Evolutionary conservation across 2,888 invertebrate genomes (phyloP).

Genomic region (Ormyrus labotus): DNA sequence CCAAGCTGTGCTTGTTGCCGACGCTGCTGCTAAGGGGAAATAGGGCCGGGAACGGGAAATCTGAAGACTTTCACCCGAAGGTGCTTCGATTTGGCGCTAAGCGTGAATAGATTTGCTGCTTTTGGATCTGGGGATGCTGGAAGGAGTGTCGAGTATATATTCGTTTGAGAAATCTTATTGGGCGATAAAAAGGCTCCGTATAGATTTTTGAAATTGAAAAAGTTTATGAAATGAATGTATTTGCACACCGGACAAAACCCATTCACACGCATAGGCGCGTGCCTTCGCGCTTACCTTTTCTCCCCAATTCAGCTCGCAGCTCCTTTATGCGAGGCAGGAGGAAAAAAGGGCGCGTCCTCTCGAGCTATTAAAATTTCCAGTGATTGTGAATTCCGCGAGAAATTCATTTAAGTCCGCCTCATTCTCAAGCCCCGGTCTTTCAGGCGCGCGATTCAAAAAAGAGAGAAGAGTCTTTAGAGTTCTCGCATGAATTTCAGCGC

Average conservation of each 20-base stretch:
- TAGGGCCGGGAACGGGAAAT: neutral
- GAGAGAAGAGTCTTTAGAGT: slow-evolving; percentile 4
- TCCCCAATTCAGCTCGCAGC: neutral
- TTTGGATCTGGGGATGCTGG: too few species aligned
- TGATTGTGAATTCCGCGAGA: slow-evolving; percentile 15
- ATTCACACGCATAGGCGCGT: too few species aligned
- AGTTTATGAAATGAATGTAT: too few species aligned
- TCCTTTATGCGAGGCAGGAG: neutral
- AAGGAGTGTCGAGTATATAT: too few species aligned
- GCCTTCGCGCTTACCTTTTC: neutral
- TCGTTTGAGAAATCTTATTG: too few species aligned
- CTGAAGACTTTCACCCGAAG: neutral
- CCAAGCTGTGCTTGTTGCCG: neutral
- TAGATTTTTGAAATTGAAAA: too few species aligned
- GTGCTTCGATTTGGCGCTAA: neutral
- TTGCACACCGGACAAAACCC: too few species aligned
- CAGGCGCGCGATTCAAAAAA: neutral
- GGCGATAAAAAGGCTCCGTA: too few species aligned
- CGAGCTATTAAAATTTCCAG: slow-evolving; percentile 2
- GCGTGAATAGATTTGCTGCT: too few species aligned
- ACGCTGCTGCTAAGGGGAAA: neutral
- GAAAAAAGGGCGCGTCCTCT: neutral
- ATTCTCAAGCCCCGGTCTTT: slow-evolving; percentile 1
- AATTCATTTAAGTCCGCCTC: slow-evolving; percentile 4
- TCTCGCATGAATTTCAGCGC: neutral